Conservation (phyloP, 2,113 vertebrate species). For the Boulengeromyrus knoepffleri region DNA sequence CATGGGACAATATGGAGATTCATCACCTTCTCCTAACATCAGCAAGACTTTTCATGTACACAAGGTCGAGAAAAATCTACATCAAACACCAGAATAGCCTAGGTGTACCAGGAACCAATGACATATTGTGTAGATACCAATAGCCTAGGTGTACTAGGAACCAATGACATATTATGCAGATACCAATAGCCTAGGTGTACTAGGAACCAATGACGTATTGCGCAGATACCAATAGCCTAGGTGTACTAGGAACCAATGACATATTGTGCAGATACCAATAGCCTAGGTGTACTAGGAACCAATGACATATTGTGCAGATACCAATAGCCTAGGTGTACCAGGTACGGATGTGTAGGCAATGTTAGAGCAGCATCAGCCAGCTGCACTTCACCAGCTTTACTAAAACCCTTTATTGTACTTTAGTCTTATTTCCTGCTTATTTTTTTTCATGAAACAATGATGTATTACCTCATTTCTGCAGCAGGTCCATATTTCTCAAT, state of each 20-base stretch:
- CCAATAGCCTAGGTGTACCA: background rate
- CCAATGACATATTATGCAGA: background rate
- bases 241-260: background rate
- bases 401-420: background rate
- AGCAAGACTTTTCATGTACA: background rate
- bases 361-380: background rate
- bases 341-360: background rate
- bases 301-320: background rate
- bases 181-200: background rate
- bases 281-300: background rate
- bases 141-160: background rate
- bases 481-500: background rate
- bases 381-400: background rate
- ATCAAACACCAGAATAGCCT: background rate
- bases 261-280: background rate
- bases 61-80: background rate
- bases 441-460: background rate
- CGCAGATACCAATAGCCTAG: background rate
- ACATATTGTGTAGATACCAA: background rate
- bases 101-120: background rate
- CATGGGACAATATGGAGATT: background rate
- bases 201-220: background rate
- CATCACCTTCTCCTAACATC: background rate
- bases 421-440: background rate
- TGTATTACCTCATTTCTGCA: background rate